These are phyloP conservation scores for Eilema depressum DNA, from an alignment of 2,888 invertebrate genomes.

Conservation along the genomic window DNA sequence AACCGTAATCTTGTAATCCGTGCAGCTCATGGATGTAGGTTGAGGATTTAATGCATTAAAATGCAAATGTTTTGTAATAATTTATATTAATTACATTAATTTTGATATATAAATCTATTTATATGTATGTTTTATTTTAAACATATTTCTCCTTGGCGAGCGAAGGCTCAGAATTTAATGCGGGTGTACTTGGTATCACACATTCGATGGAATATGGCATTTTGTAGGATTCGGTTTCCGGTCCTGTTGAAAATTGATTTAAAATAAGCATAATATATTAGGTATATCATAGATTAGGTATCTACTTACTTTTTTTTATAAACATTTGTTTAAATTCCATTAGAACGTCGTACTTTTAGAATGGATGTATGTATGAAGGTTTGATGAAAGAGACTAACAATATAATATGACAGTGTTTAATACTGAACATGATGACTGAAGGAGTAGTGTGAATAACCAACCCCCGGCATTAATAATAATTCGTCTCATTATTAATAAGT, in stretches of 20 bases:
- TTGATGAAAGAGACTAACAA: not conserved
- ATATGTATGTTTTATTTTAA: not conserved
- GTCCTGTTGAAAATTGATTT: not conserved
- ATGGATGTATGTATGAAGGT: not conserved
- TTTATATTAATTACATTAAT: too few relatives aligned
- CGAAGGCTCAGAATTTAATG: not conserved
- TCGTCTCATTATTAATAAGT: not conserved
- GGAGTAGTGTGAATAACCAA: not conserved
- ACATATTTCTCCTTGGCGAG: not conserved
- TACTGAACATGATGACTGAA: too few relatives aligned
- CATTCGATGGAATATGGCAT: not conserved
- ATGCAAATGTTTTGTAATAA: too few relatives aligned
- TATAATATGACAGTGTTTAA: not conserved
- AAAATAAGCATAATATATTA: not conserved
- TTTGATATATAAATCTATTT: not conserved
- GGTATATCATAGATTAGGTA: too few relatives aligned
- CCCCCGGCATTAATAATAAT: not conserved
- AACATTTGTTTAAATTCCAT: too few relatives aligned
- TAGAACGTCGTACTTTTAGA: too few relatives aligned
- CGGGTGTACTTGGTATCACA: not conserved
- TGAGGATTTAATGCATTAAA: too few relatives aligned
- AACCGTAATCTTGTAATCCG: too few relatives aligned
- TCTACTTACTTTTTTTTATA: too few relatives aligned
- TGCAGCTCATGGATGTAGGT: too few relatives aligned
- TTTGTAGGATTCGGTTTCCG: not conserved